Evolutionary conservation across 2,113 vertebrate species (phyloP), one percentile per base, ranked within the genome.

Genomic region (Coptodon rendalli): DNA sequence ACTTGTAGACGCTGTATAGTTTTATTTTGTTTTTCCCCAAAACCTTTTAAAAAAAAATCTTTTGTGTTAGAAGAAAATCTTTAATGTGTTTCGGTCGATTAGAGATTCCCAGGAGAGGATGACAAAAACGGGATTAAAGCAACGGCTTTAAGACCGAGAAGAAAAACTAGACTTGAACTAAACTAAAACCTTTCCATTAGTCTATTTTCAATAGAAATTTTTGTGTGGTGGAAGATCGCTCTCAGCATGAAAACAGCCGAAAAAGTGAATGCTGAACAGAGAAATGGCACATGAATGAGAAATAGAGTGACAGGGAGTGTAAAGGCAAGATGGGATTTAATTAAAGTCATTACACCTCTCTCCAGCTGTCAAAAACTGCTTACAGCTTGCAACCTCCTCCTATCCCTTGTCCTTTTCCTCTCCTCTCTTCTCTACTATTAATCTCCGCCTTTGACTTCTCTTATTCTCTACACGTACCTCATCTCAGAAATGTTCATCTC

Each of bases 321-420:
- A 83, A 80, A 81, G 83, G 17, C 59, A 81, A 83, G 79, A 54
- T 59, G 78, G n/a, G 56, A 53, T 90, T 87, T 87, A 78, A 87
- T 93, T 84, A 84, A 84, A 79, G 83, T 76, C 86, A 90, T 86
- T 82, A 83, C 59, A 86, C 63, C 52, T 84, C 80, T 53, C 50
- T 29, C 19, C 19, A 52, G 82, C 82, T 52, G 40, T 87, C 83
- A 82, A 24, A 76, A 57, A 31, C 22, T 78, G 63, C 83, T 61
- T 76, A n/a, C 59, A 63, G 29, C 45, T 54, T 48, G n/a, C 7
- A 13, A 11, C 61, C 29, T 68, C 71, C 38, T 81, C 63, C 45
- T 80, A 38, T 79, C 17, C n/a, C 2, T 27, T 56, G 10, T 52
- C 78, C 17, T 57, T 17, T 29, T 19, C 34, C 6, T 7, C 1